Evolutionary conservation across 1,140 invertebrate species (phyloP), one percentile per base, ranked within the genome.

Genomic region (Cyrtorhinus lividipennis): DNA sequence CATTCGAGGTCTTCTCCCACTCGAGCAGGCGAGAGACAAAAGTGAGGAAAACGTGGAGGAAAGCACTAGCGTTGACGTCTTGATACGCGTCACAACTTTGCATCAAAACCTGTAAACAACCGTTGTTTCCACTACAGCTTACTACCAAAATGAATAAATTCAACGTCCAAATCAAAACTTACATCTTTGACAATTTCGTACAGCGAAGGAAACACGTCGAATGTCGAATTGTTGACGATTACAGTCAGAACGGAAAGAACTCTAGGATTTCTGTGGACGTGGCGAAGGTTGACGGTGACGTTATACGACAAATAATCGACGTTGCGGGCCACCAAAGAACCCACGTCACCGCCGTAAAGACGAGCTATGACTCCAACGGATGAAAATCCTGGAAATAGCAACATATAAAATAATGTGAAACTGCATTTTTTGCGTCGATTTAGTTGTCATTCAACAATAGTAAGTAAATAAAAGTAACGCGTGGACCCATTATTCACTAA

Each of bases 291-390:
- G 0, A 78, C 69, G 13, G 78, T 80, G 38, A 86, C 75, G 62
- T 85, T 79, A 67, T 80, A 80, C 0, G 82, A 80, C 66, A 85
- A 79, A 67, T 85, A 86, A 71, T 85, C 83, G 1, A 81, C 76
- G 67, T 86, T 86, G 1, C 67, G 63, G 24, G 74, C 73, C 26
- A 86, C 73, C 22, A 86, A 73, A 3, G 78, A 73, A 0, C 76
- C 74, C 1, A 83, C 73, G 27, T 72, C 71, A 2, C 67, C 45
- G 63, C 74, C 0, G 73, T 73, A 68, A 76, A 76, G 0, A 80
- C 75, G 27, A 66, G 80, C 76, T 20, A 85, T 74, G 59, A 75
- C 73, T 45, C 73, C 68, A 1, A 83, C 70, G n/a, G 80, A 76
- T 58, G 70, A 70, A 20, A 80, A 67, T 13, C 83, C 83, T 1